Base-by-base conservation (phyloP, 2,888 invertebrate species). In the Zonitis immaculata region DNA sequence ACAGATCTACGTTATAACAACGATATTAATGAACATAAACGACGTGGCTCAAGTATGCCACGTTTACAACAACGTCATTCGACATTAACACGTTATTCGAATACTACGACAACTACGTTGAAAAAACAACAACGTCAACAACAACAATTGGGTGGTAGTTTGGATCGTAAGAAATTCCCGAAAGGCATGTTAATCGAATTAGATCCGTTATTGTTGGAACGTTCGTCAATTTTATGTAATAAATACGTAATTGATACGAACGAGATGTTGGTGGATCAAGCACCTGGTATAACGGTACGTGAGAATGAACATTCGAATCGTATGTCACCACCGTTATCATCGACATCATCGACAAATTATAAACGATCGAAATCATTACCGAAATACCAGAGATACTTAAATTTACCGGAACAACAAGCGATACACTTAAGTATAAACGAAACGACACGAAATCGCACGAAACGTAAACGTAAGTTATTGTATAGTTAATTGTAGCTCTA, bases 161-260 rank as follows among this genome's bases (percentile, higher is more conserved):
- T 69, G 61, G 76, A 75, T 60, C 70, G 72, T 62, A 68, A 62
- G 39, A 65, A 65, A 50, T 58, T 56, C 47, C 63, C 64, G n/a
- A 63, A 65, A 42, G 62, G 64, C 54, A 63, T 70, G 47, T 54
- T 73, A 64, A 62, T 75, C 63, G 71, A 75, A 58, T 57, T 75
- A 61, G 71, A 70, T 68, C 70, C 72, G 6, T 67, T 75, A 26
- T 61, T 69, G 43, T 62, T 76, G 22, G 79, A 79, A 28, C 79
- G 80, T 56, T 80, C 81, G 1, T 83, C 87, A 0, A 84, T 88
- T 28, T 77, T 87, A 35, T 86, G 83, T 68, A 89, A 89, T 71
- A 83, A 81, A 61, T 89, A 88, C 69, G 87, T 86, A 0, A 73
- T 86, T 46, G 83, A 84, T 46, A 76, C 77, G 44, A 65, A 66